A percentile compares a stretch with the other conserved stretches of the same genome.
These are phyloP conservation scores for Chorisops tibialis DNA, from an alignment of 2,888 invertebrate genomes.

Conservation along the genomic window DNA sequence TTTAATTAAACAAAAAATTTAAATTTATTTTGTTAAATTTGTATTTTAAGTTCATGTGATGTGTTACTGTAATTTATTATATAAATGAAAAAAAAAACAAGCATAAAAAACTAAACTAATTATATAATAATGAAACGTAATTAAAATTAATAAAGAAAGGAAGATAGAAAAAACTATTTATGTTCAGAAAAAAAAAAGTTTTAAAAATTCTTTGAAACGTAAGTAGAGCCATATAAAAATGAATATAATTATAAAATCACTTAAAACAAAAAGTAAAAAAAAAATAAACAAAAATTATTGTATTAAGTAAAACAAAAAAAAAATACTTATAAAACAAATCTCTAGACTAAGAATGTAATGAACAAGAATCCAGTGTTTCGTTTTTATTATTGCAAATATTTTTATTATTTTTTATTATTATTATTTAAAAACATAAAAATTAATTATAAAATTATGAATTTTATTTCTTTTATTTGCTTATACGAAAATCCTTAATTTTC, in stretches of 20 bases:
- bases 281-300: too few relatives aligned
- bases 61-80: constrained; percentile 30
- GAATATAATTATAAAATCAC: too few relatives aligned
- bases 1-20: not conserved
- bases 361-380: constrained; percentile 16
- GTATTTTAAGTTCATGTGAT: constrained; percentile 31
- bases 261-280: too few relatives aligned
- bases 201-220: too few relatives aligned
- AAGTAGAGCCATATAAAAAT: too few relatives aligned
- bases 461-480: constrained; percentile 11
- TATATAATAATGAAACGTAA: too few relatives aligned
- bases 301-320: too few relatives aligned
- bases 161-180: too few relatives aligned
- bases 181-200: too few relatives aligned
- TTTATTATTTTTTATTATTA: constrained; percentile 16
- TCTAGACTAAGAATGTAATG: constrained; percentile 8
- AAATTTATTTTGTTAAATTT: constrained; percentile 12
- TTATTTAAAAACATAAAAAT: constrained; percentile 22
- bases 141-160: too few relatives aligned
- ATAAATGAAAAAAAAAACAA: constrained; percentile 21
- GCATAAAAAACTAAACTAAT: too few relatives aligned
- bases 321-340: too few relatives aligned
- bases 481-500: not conserved
- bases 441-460: constrained; percentile 7
- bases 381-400: constrained; percentile 16